phyloP scores from a whole-genome alignment of 2,888 invertebrate genomes.

The Petrophora chlorosata region DNA sequence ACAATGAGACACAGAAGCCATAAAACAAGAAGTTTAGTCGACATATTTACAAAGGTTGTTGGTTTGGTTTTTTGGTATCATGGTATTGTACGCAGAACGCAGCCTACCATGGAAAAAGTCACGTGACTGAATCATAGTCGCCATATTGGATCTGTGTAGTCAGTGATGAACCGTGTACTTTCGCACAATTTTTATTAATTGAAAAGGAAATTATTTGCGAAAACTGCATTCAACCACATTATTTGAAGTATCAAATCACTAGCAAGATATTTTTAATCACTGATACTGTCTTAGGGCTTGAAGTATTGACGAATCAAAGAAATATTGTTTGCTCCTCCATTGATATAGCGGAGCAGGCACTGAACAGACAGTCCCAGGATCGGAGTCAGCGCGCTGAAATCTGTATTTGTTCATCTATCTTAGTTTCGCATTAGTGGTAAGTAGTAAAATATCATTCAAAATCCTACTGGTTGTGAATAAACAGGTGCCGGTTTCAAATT shows the following conservation, averaged over 20 bases:
- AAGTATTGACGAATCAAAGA: not conserved
- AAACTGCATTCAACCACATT: no score
- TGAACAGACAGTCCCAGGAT: slow-evolving; percentile 47
- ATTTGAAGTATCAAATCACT: not conserved
- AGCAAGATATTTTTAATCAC: not conserved
- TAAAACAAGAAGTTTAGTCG: no score
- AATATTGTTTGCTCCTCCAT: slow-evolving; percentile 60
- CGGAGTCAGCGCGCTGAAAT: slow-evolving; percentile 36
- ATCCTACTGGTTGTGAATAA: not conserved
- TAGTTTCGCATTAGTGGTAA: not conserved
- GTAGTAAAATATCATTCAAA: not conserved
- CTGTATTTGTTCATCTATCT: not conserved
- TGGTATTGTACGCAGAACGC: no score
- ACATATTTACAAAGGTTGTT: no score
- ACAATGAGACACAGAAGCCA: no score
- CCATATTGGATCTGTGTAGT: slow-evolving; percentile 59
- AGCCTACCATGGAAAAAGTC: no score
- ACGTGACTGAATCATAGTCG: no score
- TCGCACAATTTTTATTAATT: slow-evolving; percentile 56
- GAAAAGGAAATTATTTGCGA: not conserved
- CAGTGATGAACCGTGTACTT: slow-evolving; percentile 54
- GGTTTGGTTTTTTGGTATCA: no score
- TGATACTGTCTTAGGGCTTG: not conserved
- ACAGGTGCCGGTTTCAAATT: slow-evolving; percentile 34
- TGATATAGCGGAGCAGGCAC: slow-evolving; percentile 70